Conservation (phyloP, 2,797 vertebrate species). For the Helostoma temminkii region DNA sequence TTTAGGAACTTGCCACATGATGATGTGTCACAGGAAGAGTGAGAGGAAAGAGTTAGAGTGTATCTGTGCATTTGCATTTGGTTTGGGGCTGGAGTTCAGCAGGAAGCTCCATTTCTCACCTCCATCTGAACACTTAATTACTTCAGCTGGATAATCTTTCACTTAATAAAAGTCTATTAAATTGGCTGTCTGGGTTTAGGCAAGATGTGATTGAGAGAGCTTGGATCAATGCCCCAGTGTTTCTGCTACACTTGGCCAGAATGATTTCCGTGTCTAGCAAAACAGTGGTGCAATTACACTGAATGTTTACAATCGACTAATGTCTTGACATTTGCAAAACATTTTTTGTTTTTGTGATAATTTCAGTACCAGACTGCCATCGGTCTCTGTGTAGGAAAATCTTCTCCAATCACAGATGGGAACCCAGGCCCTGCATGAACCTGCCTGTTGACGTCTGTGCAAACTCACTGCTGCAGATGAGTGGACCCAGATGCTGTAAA, state of each 20-base stretch:
- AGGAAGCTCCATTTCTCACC: conserved; percentile 40
- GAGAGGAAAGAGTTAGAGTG: conserved; percentile 4
- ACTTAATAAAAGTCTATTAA: conserved; percentile 65
- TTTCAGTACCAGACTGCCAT: background rate
- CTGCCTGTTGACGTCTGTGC: conserved; percentile 29
- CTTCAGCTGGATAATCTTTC: conserved; percentile 62
- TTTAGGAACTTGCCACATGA: conserved; percentile 30
- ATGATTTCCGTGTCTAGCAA: conserved; percentile 12
- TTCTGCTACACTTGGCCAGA: conserved; percentile 25
- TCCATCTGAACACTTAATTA: conserved; percentile 60
- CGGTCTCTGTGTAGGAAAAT: background rate
- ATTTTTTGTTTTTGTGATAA: background rate
- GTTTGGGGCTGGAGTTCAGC: conserved; percentile 30
- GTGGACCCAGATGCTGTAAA: conserved; percentile 17
- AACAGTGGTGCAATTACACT: conserved; percentile 22
- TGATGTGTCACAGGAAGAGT: conserved; percentile 25
- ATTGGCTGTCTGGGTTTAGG: conserved; percentile 43
- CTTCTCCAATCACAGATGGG: background rate
- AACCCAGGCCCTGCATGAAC: conserved; percentile 9
- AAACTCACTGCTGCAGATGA: background rate
- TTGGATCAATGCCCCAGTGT: conserved; percentile 36
- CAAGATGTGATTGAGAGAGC: conserved; percentile 49
- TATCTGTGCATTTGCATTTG: conserved; percentile 44
- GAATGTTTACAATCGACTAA: conserved; percentile 14
- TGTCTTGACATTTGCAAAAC: conserved; percentile 15